Evolutionary conservation across 2,888 invertebrate genomes (phyloP).

Genomic region (Ariolimax columbianus): DNA sequence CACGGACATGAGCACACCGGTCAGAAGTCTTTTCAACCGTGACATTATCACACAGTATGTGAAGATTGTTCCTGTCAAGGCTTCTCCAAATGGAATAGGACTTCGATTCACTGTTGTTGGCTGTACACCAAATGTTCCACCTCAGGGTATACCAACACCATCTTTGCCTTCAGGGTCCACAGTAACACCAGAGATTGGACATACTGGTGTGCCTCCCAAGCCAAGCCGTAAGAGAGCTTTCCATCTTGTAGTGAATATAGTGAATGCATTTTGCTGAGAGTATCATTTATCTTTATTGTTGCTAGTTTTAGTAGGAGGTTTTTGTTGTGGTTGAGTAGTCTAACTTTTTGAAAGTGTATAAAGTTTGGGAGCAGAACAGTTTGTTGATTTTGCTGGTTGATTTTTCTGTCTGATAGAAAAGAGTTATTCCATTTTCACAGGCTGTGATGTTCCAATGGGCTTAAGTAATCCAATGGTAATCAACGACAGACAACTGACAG

Average conservation of each 20-base stretch:
- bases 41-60: slow-evolving; percentile 66
- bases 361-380: neutral
- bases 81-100: slow-evolving; percentile 59
- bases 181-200: slow-evolving; percentile 19
- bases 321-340: neutral
- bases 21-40: slow-evolving; percentile 66
- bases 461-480: slow-evolving; percentile 63
- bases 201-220: slow-evolving; percentile 35
- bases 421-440: slow-evolving; percentile 54
- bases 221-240: neutral
- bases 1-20: slow-evolving; percentile 58
- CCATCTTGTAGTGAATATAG: slow-evolving; percentile 1
- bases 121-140: slow-evolving; percentile 61
- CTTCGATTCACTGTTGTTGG: slow-evolving; percentile 67
- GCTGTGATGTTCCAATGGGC: slow-evolving; percentile 69
- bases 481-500: slow-evolving; percentile 63
- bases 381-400: too few relatives aligned
- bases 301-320: neutral
- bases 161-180: neutral
- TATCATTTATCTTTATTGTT: neutral
- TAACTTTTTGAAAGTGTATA: neutral
- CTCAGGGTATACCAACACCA: neutral
- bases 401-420: neutral
- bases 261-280: neutral
- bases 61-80: slow-evolving; percentile 61